These are phyloP conservation scores for Australoheros facetus DNA, from an alignment of 2,797 vertebrate genomes.

Conservation along the genomic window DNA sequence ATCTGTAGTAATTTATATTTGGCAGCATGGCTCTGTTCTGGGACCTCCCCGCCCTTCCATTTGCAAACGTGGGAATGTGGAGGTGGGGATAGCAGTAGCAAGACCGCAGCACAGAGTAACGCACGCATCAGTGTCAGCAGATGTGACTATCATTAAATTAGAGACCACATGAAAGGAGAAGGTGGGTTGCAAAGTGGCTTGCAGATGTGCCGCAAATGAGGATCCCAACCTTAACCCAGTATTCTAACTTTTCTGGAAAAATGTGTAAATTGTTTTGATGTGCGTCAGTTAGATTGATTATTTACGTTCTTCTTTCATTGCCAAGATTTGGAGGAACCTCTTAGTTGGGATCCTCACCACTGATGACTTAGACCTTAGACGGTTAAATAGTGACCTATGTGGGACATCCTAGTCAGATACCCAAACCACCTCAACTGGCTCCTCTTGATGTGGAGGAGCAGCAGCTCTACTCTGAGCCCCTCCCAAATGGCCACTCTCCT, in stretches of 20 bases:
- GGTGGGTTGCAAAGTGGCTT: neutral
- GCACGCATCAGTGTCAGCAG: neutral
- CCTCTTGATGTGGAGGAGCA: too few relatives aligned
- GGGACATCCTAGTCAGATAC: too few relatives aligned
- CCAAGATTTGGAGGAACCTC: neutral
- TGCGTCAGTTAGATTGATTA: too few relatives aligned
- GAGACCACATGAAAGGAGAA: too few relatives aligned
- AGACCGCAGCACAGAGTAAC: neutral
- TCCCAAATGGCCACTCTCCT: too few relatives aligned
- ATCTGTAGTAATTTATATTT: conserved; percentile 1
- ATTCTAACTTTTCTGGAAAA: too few relatives aligned
- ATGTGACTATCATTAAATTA: neutral
- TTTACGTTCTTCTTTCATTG: too few relatives aligned
- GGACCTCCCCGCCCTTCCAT: neutral
- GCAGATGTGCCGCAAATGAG: neutral
- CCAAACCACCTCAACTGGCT: too few relatives aligned
- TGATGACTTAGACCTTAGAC: neutral
- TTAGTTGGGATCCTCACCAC: neutral
- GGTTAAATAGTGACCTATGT: neutral
- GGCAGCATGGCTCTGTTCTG: neutral
- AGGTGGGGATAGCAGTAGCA: neutral
- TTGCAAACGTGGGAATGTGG: neutral
- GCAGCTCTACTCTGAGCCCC: too few relatives aligned
- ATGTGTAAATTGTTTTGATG: too few relatives aligned
- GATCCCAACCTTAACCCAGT: too few relatives aligned